These are phyloP conservation scores for Amphiprion clarkii DNA, from an alignment of 2,797 vertebrate genomes.

Conservation along the genomic window DNA sequence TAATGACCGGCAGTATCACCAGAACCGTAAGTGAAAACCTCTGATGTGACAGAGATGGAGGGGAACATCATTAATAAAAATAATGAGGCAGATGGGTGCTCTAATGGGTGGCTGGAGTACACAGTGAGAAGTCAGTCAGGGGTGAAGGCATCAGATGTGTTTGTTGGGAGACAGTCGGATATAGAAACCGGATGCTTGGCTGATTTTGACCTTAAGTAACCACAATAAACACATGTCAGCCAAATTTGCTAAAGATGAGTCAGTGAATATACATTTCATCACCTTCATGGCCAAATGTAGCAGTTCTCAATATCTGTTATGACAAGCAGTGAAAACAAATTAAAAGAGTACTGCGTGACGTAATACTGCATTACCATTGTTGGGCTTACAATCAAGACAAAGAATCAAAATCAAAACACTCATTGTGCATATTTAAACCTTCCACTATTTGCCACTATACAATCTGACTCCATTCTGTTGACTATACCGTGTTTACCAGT, in stretches of 20 bases:
- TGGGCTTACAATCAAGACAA: neutral
- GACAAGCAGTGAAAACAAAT: conserved; percentile 43
- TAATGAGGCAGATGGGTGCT: conserved; percentile 78
- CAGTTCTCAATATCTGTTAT: conserved; percentile 41
- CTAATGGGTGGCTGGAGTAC: conserved; percentile 75
- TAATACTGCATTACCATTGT: conserved; percentile 8
- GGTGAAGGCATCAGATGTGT: conserved; percentile 57
- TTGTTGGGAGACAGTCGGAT: conserved; percentile 51
- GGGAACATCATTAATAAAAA: conserved; percentile 82
- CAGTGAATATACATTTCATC: conserved; percentile 28
- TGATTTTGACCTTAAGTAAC: conserved; percentile 67
- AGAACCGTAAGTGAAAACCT: conserved; percentile 71
- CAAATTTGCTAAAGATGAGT: conserved; percentile 51
- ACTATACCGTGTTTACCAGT: too few species aligned
- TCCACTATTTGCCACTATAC: neutral
- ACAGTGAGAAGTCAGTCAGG: conserved; percentile 59
- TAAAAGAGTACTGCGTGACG: conserved; percentile 4
- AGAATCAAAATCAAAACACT: conserved; percentile 3
- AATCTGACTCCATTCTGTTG: conserved; percentile 6
- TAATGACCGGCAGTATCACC: conserved; percentile 75
- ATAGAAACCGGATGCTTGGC: conserved; percentile 69
- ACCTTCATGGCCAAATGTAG: conserved; percentile 26
- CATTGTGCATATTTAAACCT: too few species aligned
- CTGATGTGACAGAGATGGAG: conserved; percentile 74
- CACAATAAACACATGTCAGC: conserved; percentile 53